Evolutionary conservation across 2,113 vertebrate genomes (phyloP).

Genomic region (Syngnathus scovelli): DNA sequence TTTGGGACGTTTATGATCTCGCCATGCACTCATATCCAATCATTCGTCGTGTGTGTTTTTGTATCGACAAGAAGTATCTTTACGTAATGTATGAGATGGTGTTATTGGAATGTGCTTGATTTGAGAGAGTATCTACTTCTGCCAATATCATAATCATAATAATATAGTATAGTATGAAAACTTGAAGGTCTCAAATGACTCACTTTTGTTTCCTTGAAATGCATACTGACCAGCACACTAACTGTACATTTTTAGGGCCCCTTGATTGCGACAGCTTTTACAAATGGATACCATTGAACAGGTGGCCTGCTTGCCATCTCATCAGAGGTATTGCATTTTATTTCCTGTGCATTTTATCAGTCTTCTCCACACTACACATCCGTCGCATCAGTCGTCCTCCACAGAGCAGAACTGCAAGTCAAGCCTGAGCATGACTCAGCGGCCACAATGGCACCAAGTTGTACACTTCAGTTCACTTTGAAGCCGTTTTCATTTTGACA

Average conservation of each 20-base stretch:
- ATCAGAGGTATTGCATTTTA: conserved; percentile 91
- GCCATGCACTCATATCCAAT: conserved; percentile 31
- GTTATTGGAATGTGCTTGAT: conserved; percentile 18
- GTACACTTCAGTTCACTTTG: neutral
- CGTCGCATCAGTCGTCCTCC: conserved; percentile 29
- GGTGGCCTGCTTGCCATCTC: conserved; percentile 91
- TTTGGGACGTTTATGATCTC: conserved; percentile 28
- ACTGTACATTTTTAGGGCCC: conserved; percentile 99
- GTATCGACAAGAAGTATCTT: no score
- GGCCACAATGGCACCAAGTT: neutral
- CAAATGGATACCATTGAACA: conserved; percentile 99
- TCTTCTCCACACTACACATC: conserved; percentile 39
- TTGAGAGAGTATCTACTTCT: neutral
- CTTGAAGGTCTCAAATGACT: conserved; percentile 47
- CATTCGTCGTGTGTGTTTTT: conserved; percentile 45
- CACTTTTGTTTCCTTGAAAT: conserved; percentile 73
- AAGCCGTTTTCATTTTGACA: neutral
- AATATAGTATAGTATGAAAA: neutral
- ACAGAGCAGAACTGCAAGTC: conserved; percentile 42
- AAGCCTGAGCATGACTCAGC: conserved; percentile 17
- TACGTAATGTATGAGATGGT: conserved; percentile 9
- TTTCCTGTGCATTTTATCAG: conserved; percentile 72
- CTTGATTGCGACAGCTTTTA: conserved; percentile 99
- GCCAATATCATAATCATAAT: neutral
- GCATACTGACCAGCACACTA: conserved; percentile 88